Base-by-base conservation (phyloP, 2,113 vertebrate genomes). In the Malaclemys terrapin region DNA sequence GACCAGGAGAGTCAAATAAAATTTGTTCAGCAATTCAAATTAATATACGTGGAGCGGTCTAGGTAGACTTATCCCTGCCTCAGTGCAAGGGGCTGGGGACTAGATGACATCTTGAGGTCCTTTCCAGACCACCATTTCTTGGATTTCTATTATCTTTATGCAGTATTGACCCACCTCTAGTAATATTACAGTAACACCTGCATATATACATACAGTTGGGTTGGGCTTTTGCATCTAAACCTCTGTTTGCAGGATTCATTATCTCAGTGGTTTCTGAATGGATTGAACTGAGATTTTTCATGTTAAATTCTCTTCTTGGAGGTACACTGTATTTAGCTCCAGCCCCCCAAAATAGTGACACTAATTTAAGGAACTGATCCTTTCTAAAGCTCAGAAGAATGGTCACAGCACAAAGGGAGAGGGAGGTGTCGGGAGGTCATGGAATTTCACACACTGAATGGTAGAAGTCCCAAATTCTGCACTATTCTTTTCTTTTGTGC, bases 231-330 rank as follows among this genome's bases (percentile, higher is more conserved):
- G 86, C 89, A 94, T 96, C 93, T 69, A 96, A 91, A 91, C 93
- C 92, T 96, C 91, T 88, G 97, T 94, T 95, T 97, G 82, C 80
- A 84, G 94, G 95, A 97, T 98, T 97, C 97, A 98, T 98, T 97
- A 97, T 89, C 97, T 97, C 91, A 89, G 75, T 1, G 4, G 57
- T 88, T 93, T 94, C 94, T 81, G 92, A 83, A 95, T 57, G 90
- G 93, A 96, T 96, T 83, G 91, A 93, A 91, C 96, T 92, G 95
- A 97, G 92, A 96, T 97, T 97, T 98, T 98, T 98, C 96, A 97
- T 93, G 96, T 90, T 92, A 94, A 93, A 90, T 94, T 97, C 90
- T 94, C 97, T 97, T 96, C 96, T 98, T 97, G 96, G 96, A 97
- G 94, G 83, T 89, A 95, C 94, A 97, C 31, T 96, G 95, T 85